Evolutionary conservation across 2,113 vertebrate species (phyloP).

Genomic region (Heteronetta atricapilla): DNA sequence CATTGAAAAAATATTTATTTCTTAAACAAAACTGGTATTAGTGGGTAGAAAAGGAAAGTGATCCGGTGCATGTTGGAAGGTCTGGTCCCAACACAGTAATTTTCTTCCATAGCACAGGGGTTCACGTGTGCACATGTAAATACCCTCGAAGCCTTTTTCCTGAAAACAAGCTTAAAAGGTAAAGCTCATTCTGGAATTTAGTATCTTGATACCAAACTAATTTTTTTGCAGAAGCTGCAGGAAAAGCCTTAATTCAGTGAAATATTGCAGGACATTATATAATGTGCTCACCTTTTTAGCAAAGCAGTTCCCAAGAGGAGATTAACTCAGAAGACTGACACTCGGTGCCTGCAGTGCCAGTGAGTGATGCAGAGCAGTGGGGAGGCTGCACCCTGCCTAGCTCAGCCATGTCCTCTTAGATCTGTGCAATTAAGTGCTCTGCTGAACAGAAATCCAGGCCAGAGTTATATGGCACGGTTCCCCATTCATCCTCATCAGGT

Average conservation of each 20-base stretch:
- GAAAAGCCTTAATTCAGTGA: not conserved
- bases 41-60: not conserved
- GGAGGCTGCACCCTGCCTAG: not conserved
- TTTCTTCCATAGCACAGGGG: not conserved
- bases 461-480: fast-evolving
- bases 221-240: not conserved
- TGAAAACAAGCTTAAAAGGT: not conserved
- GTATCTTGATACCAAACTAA: not conserved
- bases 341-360: not conserved
- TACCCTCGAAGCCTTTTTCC: not conserved
- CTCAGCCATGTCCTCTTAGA: not conserved
- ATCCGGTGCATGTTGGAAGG: not conserved
- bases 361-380: fast-evolving
- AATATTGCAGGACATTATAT: not conserved
- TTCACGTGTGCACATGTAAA: not conserved
- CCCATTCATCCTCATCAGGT: not conserved
- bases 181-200: not conserved
- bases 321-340: not conserved
- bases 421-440: not conserved
- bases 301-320: not conserved
- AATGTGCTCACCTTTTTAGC: not conserved
- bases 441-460: not conserved
- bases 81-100: not conserved
- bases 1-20: not conserved
- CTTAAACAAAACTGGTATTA: not conserved